phyloP scores from a whole-genome alignment of 2,888 invertebrate species.

The Phanerotoma sp. region DNA sequence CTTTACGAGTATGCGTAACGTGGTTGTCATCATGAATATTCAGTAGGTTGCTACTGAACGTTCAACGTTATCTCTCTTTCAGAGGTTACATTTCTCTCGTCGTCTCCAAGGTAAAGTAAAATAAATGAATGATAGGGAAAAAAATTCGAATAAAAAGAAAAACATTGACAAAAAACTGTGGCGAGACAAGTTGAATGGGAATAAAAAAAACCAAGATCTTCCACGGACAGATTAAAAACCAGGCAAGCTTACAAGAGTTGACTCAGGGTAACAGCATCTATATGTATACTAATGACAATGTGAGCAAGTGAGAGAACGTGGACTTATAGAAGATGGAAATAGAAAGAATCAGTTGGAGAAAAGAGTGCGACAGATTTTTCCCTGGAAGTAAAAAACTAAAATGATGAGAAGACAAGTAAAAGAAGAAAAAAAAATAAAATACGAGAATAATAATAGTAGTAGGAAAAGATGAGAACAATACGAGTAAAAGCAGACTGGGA shows the following conservation, averaged over 20 bases:
- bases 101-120: constrained; percentile 1
- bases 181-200: not conserved
- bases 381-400: constrained; percentile 11
- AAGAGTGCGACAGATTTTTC: too few relatives aligned
- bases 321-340: constrained; percentile 1
- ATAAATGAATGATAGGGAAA: not conserved
- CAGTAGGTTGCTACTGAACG: constrained; percentile 19
- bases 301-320: not conserved
- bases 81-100: constrained; percentile 6
- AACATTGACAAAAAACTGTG: not conserved
- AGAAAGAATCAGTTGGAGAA: not conserved
- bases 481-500: constrained; percentile 20
- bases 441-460: not conserved
- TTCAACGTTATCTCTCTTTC: constrained; percentile 26
- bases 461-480: constrained; percentile 11
- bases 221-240: constrained; percentile 1
- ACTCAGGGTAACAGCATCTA: constrained; percentile 1
- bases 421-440: constrained; percentile 5
- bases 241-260: constrained; percentile 1
- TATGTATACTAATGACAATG: not conserved
- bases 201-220: not conserved
- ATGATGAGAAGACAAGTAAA: constrained; percentile 14
- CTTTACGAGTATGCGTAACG: constrained; percentile 21
- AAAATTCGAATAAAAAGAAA: constrained; percentile 2
- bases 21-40: constrained; percentile 36